These are phyloP conservation scores for Agriopis leucophaearia DNA, from an alignment of 2,888 invertebrate species.

Conservation along the genomic window DNA sequence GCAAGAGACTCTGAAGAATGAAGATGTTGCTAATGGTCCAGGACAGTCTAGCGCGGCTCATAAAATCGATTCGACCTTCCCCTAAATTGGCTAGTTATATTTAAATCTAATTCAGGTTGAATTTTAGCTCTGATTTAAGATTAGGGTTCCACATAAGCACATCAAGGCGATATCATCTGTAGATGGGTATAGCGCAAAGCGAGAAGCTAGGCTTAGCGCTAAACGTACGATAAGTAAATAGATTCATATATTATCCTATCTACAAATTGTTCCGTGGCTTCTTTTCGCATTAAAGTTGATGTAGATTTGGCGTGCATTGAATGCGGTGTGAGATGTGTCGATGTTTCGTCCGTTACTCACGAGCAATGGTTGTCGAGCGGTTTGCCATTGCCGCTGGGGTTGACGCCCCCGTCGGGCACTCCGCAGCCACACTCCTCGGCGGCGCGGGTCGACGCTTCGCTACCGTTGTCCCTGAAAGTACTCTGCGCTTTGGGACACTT, in stretches of 20 bases:
- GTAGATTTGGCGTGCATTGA: slow-evolving; percentile 9
- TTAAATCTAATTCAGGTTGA: background rate
- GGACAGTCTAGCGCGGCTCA: too few species aligned
- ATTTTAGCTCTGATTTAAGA: background rate
- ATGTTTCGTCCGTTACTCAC: slow-evolving; percentile 66
- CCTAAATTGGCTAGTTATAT: background rate
- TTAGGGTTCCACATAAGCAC: slow-evolving; percentile 3
- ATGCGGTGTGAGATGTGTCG: slow-evolving; percentile 7
- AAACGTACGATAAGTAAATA: background rate
- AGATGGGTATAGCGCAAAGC: slow-evolving; percentile 1
- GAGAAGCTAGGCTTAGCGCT: background rate
- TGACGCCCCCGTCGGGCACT: slow-evolving; percentile 50
- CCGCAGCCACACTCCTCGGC: slow-evolving; percentile 77
- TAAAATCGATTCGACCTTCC: slow-evolving; percentile 1
- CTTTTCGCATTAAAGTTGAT: background rate
- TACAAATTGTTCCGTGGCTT: background rate
- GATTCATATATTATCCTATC: background rate
- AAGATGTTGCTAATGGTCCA: slow-evolving; percentile 10
- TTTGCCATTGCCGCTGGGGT: slow-evolving; percentile 72
- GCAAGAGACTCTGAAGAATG: background rate
- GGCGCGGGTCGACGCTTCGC: slow-evolving; percentile 81
- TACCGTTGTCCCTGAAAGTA: slow-evolving; percentile 83
- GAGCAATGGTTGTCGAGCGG: slow-evolving; percentile 78
- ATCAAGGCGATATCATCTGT: background rate
- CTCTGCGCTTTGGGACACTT: slow-evolving; percentile 54